Conservation (phyloP, 2,888 invertebrate species). For the Sarcophaga rosellei region DNA sequence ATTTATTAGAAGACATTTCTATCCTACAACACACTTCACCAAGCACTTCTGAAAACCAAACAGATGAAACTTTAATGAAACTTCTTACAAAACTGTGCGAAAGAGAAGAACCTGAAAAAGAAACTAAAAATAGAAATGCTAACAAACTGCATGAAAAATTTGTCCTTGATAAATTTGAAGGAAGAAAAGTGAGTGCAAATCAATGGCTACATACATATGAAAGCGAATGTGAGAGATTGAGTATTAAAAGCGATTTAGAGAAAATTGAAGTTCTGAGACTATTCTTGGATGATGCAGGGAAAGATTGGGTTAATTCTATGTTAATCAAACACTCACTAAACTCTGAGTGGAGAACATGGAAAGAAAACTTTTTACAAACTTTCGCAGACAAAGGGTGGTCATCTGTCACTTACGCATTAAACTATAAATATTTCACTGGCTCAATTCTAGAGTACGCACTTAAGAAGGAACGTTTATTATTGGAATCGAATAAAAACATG, state of each 20-base stretch:
- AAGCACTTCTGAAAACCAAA: too few species aligned
- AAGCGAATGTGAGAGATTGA: slow-evolving; percentile 54
- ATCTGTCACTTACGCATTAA: slow-evolving; percentile 70
- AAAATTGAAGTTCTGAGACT: slow-evolving; percentile 60
- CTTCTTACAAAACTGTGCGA: too few species aligned
- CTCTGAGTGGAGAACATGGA: slow-evolving; percentile 62
- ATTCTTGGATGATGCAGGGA: slow-evolving; percentile 64
- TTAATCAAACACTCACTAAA: slow-evolving; percentile 68
- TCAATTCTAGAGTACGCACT: slow-evolving; percentile 70
- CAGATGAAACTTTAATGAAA: too few species aligned
- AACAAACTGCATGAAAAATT: too few species aligned
- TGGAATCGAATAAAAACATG: slow-evolving; percentile 53
- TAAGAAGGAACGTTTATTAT: slow-evolving; percentile 62
- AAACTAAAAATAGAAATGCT: too few species aligned
- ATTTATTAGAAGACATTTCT: too few species aligned
- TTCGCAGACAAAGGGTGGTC: slow-evolving; percentile 72
- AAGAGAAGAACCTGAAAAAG: too few species aligned
- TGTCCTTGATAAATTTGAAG: too few species aligned
- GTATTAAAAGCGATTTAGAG: slow-evolving; percentile 27
- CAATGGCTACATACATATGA: background rate
- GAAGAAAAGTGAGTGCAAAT: too few species aligned
- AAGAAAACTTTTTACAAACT: slow-evolving; percentile 68
- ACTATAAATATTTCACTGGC: slow-evolving; percentile 70
- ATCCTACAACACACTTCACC: too few species aligned
- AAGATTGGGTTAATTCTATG: slow-evolving; percentile 70